These are phyloP conservation scores for Rhipidura dahli DNA, from an alignment of 2,113 vertebrate species.

Conservation along the genomic window DNA sequence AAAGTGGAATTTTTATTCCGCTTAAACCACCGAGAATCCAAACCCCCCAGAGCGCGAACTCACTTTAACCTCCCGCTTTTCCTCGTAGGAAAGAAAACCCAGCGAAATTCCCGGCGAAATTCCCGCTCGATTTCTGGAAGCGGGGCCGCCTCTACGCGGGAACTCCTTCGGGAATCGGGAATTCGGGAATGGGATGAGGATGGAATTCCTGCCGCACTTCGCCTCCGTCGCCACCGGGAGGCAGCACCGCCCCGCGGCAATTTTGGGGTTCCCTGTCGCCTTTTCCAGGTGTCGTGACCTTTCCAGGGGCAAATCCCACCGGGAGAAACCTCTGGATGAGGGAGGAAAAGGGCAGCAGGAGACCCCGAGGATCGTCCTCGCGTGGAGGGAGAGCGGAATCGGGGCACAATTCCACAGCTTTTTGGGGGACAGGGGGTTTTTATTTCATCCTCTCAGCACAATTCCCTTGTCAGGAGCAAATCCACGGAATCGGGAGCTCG, in stretches of 20 bases:
- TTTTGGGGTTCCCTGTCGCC: rapidly evolving
- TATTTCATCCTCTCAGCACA: rapidly evolving
- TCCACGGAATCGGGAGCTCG: rapidly evolving
- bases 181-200: not conserved
- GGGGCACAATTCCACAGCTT: rapidly evolving
- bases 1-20: not conserved
- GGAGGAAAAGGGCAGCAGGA: not conserved
- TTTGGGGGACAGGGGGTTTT: not conserved
- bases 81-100: not conserved
- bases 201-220: not conserved
- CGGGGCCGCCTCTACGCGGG: not conserved
- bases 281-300: rapidly evolving
- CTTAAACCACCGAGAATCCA: not conserved
- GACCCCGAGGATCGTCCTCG: rapidly evolving
- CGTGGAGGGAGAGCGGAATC: not conserved
- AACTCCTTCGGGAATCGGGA: not conserved
- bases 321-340: not conserved
- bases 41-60: not conserved
- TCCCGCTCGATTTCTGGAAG: not conserved
- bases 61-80: not conserved
- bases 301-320: not conserved
- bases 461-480: not conserved
- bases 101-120: rapidly evolving
- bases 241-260: not conserved
- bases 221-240: rapidly evolving